These are phyloP conservation scores for Drosophila anceps DNA, from an alignment of 2,888 invertebrate species.

Conservation along the genomic window DNA sequence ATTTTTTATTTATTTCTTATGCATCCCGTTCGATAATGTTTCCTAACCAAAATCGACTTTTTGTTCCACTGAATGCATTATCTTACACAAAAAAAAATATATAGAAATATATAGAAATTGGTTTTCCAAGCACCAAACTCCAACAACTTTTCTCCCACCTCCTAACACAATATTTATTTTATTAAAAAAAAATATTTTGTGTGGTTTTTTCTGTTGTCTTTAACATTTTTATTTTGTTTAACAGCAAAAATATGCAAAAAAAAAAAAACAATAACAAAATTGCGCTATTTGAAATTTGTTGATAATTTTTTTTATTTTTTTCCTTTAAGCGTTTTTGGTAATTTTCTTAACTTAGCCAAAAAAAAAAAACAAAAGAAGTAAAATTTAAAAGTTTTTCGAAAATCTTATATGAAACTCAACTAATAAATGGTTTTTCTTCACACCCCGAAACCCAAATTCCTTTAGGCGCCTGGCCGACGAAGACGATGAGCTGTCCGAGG, in stretches of 20 bases:
- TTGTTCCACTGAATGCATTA: slow-evolving; percentile 12
- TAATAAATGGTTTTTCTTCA: slow-evolving; percentile 48
- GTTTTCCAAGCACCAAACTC: slow-evolving; percentile 21
- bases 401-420: slow-evolving; percentile 32
- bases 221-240: slow-evolving; percentile 25
- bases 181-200: background rate
- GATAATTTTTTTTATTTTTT: slow-evolving; percentile 14
- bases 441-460: slow-evolving; percentile 10
- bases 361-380: slow-evolving; percentile 13
- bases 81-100: slow-evolving; percentile 9
- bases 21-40: slow-evolving; percentile 36
- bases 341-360: slow-evolving; percentile 52
- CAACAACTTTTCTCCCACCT: slow-evolving; percentile 17
- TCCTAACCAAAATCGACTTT: slow-evolving; percentile 18
- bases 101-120: slow-evolving; percentile 21
- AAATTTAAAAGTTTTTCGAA: background rate
- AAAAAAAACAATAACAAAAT: slow-evolving; percentile 25
- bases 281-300: slow-evolving; percentile 26
- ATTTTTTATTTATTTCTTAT: slow-evolving; percentile 28
- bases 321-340: slow-evolving; percentile 37
- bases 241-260: slow-evolving; percentile 12
- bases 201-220: slow-evolving; percentile 10
- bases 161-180: slow-evolving; percentile 25
- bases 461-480: slow-evolving; percentile 93
- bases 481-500: slow-evolving; percentile 97